Base-by-base conservation (phyloP, 2,113 vertebrate genomes). In the Triplophysa siluroides region DNA sequence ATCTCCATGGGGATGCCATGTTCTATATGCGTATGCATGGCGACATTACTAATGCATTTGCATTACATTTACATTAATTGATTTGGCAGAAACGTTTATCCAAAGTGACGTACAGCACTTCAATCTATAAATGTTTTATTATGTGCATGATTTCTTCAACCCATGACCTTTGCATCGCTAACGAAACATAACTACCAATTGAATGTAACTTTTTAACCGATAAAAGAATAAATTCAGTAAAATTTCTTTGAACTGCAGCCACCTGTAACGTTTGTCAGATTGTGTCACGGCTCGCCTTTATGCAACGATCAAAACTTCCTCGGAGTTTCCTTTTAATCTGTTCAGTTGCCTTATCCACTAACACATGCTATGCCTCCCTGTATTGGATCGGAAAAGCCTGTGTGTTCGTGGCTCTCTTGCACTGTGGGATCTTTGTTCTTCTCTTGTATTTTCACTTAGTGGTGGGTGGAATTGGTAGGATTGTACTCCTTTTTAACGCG, bases 401-500 rank as follows among this genome's bases (percentile, higher is more conserved):
- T 26, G 33, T 58, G 52, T 73, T 43, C 52, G 45, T 74, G 12
- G 68, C 61, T 76, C n/a, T 65, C 64, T 76, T 66, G 54, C 71
- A 69, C 29, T 69, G 16, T 75, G 56, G 61, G n/a, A 69, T 75
- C 78, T 69, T 72, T 69, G 68, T 54, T 66, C 66, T 61, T 60
- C 6, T 52, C 50, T 75, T 65, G 67, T 76, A 23, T 52, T 64
- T 76, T 66, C 23, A 43, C 43, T 68, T 43, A 63, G 78, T 43
- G 13, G 68, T 70, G 66, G 76, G 76, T 52, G 26, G 72, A 70
- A 68, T 45, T 43, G 63, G 43, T 75, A 65, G 45, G 26, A 26
- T 71, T 76, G 80, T 66, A 43, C 26, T 75, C 62, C 64, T 69
- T 84, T 23, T 82, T 41, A 79, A 21, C n/a, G 60, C 78, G n/a